Evolutionary conservation across 2,797 vertebrate species (phyloP).

Genomic region (Synaphobranchus kaupii): DNA sequence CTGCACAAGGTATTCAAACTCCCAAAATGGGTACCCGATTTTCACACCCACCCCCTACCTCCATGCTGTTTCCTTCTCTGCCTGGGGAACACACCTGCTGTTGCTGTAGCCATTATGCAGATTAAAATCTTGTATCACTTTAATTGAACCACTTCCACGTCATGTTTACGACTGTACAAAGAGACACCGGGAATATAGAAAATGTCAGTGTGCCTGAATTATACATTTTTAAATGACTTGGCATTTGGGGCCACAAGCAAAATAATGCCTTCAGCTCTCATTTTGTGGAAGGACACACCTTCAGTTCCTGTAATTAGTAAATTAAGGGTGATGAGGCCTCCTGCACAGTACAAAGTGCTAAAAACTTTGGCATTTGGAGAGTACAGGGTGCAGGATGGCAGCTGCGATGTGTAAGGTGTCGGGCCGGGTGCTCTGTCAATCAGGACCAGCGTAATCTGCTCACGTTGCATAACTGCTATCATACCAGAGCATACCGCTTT

Average conservation of each 20-base stretch:
- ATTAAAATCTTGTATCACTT: conserved; percentile 4
- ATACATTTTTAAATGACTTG: conserved; percentile 16
- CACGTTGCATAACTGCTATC: background rate
- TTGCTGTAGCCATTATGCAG: background rate
- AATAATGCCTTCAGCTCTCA: conserved; percentile 9
- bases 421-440: background rate
- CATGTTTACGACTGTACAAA: conserved; percentile 2
- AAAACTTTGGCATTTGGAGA: conserved; percentile 14
- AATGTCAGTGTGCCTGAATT: conserved; percentile 15
- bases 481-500: background rate
- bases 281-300: background rate
- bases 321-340: background rate
- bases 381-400: background rate
- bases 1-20: background rate
- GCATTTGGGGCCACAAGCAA: conserved; percentile 21
- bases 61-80: background rate
- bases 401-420: background rate
- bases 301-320: conserved; percentile 12
- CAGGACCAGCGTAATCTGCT: background rate
- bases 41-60: background rate
- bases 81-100: background rate
- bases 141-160: background rate
- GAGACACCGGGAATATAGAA: background rate
- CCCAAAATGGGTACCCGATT: background rate
- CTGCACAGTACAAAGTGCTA: background rate